These are phyloP conservation scores for Tautogolabrus adspersus DNA, from an alignment of 2,113 vertebrate genomes.

Conservation along the genomic window DNA sequence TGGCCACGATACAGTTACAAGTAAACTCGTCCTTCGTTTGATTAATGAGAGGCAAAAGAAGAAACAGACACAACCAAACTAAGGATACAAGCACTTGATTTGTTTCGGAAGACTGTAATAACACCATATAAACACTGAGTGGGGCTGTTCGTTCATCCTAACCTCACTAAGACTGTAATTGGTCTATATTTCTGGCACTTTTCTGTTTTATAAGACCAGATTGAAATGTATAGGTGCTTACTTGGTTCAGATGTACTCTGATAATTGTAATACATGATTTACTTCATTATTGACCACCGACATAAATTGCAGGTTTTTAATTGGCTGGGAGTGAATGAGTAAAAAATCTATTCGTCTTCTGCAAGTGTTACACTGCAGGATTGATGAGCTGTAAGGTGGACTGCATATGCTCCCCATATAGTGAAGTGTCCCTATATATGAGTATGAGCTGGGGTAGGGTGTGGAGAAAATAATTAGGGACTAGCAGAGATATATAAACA, in stretches of 20 bases:
- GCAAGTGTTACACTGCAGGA: constrained; percentile 14
- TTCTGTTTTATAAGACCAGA: neutral
- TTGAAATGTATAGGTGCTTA: neutral
- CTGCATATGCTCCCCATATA: constrained; percentile 51
- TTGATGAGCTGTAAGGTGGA: constrained; percentile 34
- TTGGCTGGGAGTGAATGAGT: neutral
- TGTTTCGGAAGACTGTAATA: constrained; percentile 35
- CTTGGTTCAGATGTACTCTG: neutral
- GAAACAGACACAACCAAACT: constrained; percentile 8
- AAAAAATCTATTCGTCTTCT: neutral
- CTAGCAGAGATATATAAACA: constrained; percentile 58
- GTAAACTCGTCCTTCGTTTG: constrained; percentile 3
- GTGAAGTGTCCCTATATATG: constrained; percentile 56
- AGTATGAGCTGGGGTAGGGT: constrained; percentile 38
- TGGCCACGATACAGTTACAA: neutral
- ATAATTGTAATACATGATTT: neutral
- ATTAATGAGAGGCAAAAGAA: constrained; percentile 33
- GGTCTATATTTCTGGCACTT: neutral
- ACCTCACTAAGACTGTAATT: neutral
- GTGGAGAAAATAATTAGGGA: constrained; percentile 67
- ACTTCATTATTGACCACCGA: neutral
- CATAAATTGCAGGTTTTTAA: constrained; percentile 5
- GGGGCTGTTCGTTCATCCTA: constrained; percentile 44
- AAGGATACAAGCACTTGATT: constrained; percentile 20
- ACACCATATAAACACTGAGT: constrained; percentile 42